A percentile compares a stretch with the other conserved stretches of the same genome.
phyloP scores from a whole-genome alignment of 1,140 invertebrate species.

The Odontomachus brunneus region DNA sequence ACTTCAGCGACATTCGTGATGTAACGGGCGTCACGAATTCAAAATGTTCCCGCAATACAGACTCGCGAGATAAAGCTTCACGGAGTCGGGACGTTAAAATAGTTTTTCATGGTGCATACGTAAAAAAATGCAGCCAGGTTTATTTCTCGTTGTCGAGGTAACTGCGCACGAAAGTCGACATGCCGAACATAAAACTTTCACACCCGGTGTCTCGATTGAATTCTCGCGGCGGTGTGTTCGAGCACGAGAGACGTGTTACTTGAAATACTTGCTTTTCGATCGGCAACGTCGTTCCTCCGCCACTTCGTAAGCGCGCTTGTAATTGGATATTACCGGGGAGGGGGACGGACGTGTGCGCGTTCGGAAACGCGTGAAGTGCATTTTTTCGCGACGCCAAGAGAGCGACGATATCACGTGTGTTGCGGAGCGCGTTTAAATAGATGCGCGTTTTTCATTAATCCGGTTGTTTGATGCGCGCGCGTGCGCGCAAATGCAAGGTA shows the following conservation, averaged over 20 bases:
- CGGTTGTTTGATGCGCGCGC: not conserved
- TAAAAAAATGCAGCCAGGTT: not conserved
- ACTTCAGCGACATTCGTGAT: slow-evolving; percentile 1
- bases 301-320: slow-evolving; percentile 22
- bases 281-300: not conserved
- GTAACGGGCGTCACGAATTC: slow-evolving; percentile 7
- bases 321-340: slow-evolving; percentile 40
- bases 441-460: slow-evolving; percentile 39
- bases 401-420: not conserved
- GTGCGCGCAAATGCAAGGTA: slow-evolving; percentile 16
- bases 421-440: slow-evolving; percentile 8
- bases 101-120: slow-evolving; percentile 3
- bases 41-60: no score
- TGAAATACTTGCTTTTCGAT: slow-evolving; percentile 9
- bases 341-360: not conserved
- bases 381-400: not conserved
- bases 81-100: slow-evolving; percentile 8
- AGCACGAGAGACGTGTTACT: not conserved
- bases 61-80: no score
- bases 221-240: not conserved
- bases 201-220: slow-evolving; percentile 13
- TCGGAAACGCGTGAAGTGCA: slow-evolving; percentile 12
- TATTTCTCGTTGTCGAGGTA: slow-evolving; percentile 6
- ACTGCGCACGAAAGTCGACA: slow-evolving; percentile 1
- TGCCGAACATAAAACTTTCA: not conserved